Evolutionary conservation across 2,797 vertebrate species (phyloP).

Genomic region (Leptoclinus maculatus): DNA sequence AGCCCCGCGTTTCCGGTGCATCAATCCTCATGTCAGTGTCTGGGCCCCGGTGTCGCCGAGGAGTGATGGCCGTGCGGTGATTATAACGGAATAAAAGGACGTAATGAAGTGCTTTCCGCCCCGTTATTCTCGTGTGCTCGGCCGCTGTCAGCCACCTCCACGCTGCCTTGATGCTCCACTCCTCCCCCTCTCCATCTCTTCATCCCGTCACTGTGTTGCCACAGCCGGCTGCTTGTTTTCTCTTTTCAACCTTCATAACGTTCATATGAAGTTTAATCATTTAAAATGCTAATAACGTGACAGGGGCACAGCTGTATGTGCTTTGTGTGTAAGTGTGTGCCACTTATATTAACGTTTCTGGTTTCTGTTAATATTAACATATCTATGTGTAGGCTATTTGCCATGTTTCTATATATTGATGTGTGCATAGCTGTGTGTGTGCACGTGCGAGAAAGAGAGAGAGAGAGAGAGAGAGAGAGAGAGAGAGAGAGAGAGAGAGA

Average conservation of each 20-base stretch:
- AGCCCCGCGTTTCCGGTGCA: constrained; percentile 74
- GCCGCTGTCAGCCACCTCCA: constrained; percentile 86
- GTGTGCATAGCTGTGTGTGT: constrained; percentile 15
- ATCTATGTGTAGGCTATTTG: constrained; percentile 21
- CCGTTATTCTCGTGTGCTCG: constrained; percentile 76
- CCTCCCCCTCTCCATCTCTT: constrained; percentile 67
- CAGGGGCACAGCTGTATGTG: constrained; percentile 66
- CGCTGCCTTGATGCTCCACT: constrained; percentile 87
- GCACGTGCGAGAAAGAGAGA: neutral
- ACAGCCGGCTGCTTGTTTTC: constrained; percentile 23
- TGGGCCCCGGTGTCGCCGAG: constrained; percentile 72
- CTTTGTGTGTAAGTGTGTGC: constrained; percentile 10
- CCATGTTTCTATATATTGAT: constrained; percentile 38
- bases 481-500: constrained; percentile 45
- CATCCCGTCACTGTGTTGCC: constrained; percentile 31
- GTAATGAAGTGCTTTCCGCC: constrained; percentile 84
- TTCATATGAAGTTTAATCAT: constrained; percentile 93
- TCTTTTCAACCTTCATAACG: constrained; percentile 76
- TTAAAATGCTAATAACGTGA: constrained; percentile 88
- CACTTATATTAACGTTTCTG: constrained; percentile 12
- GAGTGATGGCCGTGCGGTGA: constrained; percentile 78
- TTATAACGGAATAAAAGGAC: constrained; percentile 84
- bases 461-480: constrained; percentile 9
- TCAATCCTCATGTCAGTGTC: constrained; percentile 80
- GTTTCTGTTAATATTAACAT: constrained; percentile 33